A percentile compares a stretch with the other conserved stretches of the same genome.
phyloP scores from a whole-genome alignment of 2,113 vertebrate species.

The Eidolon helvum region DNA sequence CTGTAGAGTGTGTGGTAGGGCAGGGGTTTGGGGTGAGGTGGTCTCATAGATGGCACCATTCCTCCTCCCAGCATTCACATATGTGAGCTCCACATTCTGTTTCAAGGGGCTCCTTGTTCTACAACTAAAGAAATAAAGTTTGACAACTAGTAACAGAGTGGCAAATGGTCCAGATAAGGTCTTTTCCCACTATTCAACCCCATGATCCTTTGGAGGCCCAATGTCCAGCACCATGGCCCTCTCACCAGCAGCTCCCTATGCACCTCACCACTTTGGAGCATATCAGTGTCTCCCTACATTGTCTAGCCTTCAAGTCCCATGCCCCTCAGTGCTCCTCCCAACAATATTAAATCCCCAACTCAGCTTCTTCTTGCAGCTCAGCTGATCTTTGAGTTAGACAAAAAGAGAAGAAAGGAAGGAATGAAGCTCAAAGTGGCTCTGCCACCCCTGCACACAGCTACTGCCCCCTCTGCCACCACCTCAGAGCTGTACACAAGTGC shows the following conservation, averaged over 20 bases:
- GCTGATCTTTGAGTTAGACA: not conserved
- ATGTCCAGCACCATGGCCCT: not conserved
- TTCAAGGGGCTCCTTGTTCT: not conserved
- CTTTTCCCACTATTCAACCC: not conserved
- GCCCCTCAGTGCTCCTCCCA: not conserved
- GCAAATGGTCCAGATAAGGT: not conserved
- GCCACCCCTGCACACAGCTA: not conserved
- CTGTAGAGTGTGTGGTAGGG: not conserved
- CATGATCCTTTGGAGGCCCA: not conserved
- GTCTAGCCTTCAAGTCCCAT: not conserved
- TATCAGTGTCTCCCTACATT: accelerated
- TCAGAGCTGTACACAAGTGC: not conserved
- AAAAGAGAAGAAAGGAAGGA: not conserved
- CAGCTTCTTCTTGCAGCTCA: not conserved
- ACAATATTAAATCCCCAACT: not conserved
- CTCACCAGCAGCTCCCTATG: not conserved
- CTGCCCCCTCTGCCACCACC: not conserved
- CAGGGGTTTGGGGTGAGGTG: accelerated
- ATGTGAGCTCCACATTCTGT: not conserved
- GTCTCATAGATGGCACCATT: too few relatives aligned
- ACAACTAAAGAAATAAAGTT: not conserved
- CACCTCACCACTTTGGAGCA: not conserved
- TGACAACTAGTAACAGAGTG: not conserved
- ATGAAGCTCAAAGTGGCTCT: not conserved
- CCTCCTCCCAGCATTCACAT: not conserved